Evolutionary conservation across 2,888 invertebrate species (phyloP).

Genomic region (Acrocyrtus sp.): DNA sequence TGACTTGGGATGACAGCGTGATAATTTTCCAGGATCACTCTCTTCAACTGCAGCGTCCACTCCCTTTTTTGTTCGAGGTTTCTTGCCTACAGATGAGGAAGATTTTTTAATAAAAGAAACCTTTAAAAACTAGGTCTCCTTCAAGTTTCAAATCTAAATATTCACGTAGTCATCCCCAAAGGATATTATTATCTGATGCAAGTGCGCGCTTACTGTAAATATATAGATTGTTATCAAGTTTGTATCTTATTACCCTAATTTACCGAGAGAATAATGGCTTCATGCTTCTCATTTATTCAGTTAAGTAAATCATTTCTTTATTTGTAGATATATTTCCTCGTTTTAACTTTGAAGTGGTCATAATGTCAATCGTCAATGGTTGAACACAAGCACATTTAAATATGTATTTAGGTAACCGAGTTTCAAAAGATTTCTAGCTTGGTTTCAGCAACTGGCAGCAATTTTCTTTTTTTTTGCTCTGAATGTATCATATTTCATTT

Average conservation of each 20-base stretch:
- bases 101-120: no score
- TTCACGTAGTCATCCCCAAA: neutral
- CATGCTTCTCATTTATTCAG: neutral
- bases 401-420: slow-evolving; percentile 49
- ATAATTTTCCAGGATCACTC: slow-evolving; percentile 94
- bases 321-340: neutral
- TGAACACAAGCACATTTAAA: slow-evolving; percentile 14
- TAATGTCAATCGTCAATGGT: no score
- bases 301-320: neutral
- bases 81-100: slow-evolving; percentile 71
- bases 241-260: no score
- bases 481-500: no score
- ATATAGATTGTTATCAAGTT: no score
- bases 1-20: slow-evolving; percentile 93
- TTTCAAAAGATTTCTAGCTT: neutral
- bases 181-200: no score
- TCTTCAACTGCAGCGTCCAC: slow-evolving; percentile 81
- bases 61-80: slow-evolving; percentile 87
- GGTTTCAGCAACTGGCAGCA: neutral
- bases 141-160: no score
- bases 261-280: no score
- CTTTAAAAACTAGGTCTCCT: no score
- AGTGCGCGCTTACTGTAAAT: no score
- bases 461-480: no score
- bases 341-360: no score